Conservation (phyloP, 2,113 vertebrate species). For the Rhodinocichla rosea region DNA sequence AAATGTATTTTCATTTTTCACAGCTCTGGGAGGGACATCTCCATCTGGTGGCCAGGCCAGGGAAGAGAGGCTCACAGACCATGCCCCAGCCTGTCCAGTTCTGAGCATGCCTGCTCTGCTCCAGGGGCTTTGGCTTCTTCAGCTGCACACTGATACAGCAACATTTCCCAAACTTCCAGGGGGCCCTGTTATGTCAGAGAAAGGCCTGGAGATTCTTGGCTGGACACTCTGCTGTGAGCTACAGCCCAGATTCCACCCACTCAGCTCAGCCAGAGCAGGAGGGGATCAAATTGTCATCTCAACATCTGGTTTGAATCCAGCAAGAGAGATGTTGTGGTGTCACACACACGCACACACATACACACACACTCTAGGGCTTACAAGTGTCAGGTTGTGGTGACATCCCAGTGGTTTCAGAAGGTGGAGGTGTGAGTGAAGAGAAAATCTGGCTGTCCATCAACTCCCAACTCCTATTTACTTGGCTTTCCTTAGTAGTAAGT, state of each 20-base stretch:
- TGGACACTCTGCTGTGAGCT: neutral
- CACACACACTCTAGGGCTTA: neutral
- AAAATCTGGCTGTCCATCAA: neutral
- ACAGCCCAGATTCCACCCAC: slow-evolving; percentile 53
- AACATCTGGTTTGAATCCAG: slow-evolving; percentile 55
- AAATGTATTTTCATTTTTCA: neutral
- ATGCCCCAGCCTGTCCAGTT: neutral
- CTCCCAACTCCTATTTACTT: neutral
- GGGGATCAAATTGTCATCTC: slow-evolving; percentile 50
- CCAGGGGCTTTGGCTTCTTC: neutral
- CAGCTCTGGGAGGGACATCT: neutral
- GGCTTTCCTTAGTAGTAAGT: neutral
- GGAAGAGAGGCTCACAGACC: neutral
- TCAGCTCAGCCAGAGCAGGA: slow-evolving; percentile 16
- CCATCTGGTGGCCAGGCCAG: slow-evolving; percentile 12
- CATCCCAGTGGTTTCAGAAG: neutral
- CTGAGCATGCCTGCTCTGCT: neutral
- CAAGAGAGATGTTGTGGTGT: neutral
- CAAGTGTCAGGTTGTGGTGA: neutral
- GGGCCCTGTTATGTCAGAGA: slow-evolving; percentile 39
- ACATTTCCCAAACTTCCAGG: slow-evolving; percentile 48
- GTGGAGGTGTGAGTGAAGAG: neutral
- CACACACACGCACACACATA: neutral
- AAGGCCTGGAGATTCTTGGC: slow-evolving; percentile 54
- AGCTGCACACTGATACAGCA: neutral